Percentiles rank a stretch among this genome's conserved stretches.
phyloP scores from a whole-genome alignment of 2,113 vertebrate species.

The Sinocyclocheilus anshuiensis region DNA sequence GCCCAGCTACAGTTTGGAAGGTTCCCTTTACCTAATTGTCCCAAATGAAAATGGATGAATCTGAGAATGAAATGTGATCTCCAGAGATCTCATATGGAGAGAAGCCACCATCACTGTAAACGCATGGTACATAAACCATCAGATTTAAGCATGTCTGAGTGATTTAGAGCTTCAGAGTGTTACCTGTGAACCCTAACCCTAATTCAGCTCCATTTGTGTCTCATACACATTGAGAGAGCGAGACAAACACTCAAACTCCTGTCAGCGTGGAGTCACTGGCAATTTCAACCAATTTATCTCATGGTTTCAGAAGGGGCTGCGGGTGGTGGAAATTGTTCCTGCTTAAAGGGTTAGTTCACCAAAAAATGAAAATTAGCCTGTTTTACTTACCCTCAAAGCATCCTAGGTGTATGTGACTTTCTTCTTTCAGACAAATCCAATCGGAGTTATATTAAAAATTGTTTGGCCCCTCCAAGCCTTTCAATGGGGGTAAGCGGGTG shows the following conservation, averaged over 20 bases:
- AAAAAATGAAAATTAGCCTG: too few species aligned
- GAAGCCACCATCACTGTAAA: neutral
- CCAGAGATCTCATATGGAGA: neutral
- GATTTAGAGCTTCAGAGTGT: neutral
- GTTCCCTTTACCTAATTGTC: neutral
- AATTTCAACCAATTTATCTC: conserved; percentile 52
- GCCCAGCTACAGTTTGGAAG: neutral
- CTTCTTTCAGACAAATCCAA: too few species aligned
- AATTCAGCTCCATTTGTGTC: conserved; percentile 23
- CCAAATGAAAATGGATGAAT: neutral
- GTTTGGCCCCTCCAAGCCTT: too few species aligned
- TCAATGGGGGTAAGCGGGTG: too few species aligned
- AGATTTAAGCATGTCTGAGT: neutral
- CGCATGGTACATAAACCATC: neutral
- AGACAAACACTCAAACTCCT: conserved; percentile 23
- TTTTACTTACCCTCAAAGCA: too few species aligned
- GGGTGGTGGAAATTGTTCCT: conserved; percentile 27
- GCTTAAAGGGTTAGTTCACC: neutral
- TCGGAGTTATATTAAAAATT: too few species aligned
- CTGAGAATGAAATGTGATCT: conserved; percentile 4
- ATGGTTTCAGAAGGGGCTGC: conserved; percentile 24
- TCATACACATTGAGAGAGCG: conserved; percentile 1
- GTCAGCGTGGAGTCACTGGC: conserved; percentile 21
- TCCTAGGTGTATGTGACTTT: too few species aligned
- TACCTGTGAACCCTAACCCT: conserved; percentile 15